Percentiles rank a stretch among this genome's conserved stretches.
phyloP scores from a whole-genome alignment of 2,888 invertebrate genomes.

The Troides helena region DNA sequence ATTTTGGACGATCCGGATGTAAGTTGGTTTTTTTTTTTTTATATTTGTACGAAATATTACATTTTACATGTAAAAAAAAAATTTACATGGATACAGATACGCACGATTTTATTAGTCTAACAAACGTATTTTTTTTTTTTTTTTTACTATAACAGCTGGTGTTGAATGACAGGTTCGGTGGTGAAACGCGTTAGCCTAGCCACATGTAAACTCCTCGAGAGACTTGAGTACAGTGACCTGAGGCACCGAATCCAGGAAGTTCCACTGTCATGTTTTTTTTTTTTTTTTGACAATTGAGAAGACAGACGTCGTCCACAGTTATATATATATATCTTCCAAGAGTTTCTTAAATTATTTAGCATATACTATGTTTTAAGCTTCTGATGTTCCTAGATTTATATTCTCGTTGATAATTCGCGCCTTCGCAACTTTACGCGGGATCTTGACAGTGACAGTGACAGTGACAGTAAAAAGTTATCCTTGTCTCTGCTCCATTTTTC shows the following conservation, averaged over 20 bases:
- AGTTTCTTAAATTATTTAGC: conserved; percentile 65
- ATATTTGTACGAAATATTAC: too few species aligned
- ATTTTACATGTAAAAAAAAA: neutral
- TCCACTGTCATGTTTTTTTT: neutral
- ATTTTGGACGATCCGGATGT: neutral
- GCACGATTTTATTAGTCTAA: neutral
- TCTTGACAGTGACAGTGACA: neutral
- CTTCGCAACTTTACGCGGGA: conserved; percentile 33
- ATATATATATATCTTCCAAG: conserved; percentile 45
- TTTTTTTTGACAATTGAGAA: neutral
- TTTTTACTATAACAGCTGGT: neutral
- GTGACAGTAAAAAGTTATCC: neutral
- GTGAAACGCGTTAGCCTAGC: too few species aligned
- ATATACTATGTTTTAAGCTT: conserved; percentile 65
- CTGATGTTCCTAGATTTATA: conserved; percentile 76
- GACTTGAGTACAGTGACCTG: too few species aligned
- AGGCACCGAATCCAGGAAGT: too few species aligned
- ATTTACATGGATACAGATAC: neutral
- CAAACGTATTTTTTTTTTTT: too few species aligned
- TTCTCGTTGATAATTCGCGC: conserved; percentile 55
- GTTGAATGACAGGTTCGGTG: neutral
- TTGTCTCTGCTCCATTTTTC: neutral
- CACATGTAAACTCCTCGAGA: too few species aligned
- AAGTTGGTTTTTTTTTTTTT: neutral
- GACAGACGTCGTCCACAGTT: neutral